phyloP scores from a whole-genome alignment of 1,140 invertebrate genomes.

The Hypsibius dujardini region DNA sequence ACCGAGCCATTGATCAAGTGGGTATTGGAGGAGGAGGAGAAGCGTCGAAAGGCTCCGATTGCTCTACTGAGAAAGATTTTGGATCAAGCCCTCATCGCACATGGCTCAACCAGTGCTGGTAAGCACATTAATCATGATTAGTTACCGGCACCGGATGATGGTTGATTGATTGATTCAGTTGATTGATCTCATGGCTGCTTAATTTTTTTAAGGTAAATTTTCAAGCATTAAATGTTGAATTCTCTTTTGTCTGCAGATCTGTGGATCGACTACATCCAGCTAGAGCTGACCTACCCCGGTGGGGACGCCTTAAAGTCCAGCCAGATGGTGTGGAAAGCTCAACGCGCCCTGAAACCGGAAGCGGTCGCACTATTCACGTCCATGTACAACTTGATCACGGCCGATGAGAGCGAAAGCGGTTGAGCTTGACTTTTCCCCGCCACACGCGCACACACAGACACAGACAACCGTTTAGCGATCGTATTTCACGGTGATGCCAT shows the following conservation, averaged over 20 bases:
- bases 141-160: too few species aligned
- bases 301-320: constrained; percentile 34
- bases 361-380: neutral
- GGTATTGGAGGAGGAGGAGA: constrained; percentile 27
- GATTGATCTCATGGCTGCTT: constrained; percentile 11
- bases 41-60: constrained; percentile 23
- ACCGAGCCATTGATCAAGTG: constrained; percentile 23
- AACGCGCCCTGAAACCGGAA: constrained; percentile 33
- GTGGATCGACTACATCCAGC: constrained; percentile 42
- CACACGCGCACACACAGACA: neutral
- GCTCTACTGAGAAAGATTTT: constrained; percentile 24
- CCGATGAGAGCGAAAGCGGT: neutral
- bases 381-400: neutral
- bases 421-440: neutral
- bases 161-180: too few species aligned
- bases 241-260: constrained; percentile 30
- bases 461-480: neutral
- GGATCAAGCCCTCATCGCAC: constrained; percentile 27
- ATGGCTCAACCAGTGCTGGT: constrained; percentile 26
- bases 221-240: neutral
- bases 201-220: constrained; percentile 6
- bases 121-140: too few species aligned
- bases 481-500: neutral
- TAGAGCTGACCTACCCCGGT: constrained; percentile 35
- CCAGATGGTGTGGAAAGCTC: constrained; percentile 36